Percentiles rank a stretch among this genome's conserved stretches.
These are phyloP conservation scores for Pammene fasciana DNA, from an alignment of 2,888 invertebrate genomes.

Conservation along the genomic window DNA sequence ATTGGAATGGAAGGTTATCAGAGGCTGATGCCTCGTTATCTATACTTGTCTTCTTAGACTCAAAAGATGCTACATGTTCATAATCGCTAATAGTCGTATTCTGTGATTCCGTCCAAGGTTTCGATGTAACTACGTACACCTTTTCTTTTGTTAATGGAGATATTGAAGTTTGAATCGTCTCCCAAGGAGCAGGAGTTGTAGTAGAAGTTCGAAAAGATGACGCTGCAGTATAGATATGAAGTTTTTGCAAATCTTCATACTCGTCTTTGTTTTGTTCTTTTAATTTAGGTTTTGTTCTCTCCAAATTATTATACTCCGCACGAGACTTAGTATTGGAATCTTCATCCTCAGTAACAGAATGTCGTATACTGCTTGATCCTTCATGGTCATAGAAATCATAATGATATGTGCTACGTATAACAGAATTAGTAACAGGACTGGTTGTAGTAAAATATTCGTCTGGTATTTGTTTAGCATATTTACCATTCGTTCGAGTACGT, in stretches of 20 bases:
- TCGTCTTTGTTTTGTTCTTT: conserved; percentile 60
- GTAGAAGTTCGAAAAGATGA: conserved; percentile 70
- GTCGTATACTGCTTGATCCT: conserved; percentile 75
- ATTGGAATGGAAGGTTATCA: conserved; percentile 69
- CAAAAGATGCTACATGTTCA: conserved; percentile 62
- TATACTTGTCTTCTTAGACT: conserved; percentile 63
- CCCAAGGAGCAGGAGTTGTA: conserved; percentile 84
- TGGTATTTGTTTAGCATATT: conserved; percentile 90
- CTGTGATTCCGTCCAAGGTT: conserved; percentile 78
- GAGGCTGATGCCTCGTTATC: conserved; percentile 58
- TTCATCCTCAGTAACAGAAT: conserved; percentile 66
- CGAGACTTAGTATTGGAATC: conserved; percentile 56
- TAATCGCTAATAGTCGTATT: conserved; percentile 60
- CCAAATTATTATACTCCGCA: conserved; percentile 70
- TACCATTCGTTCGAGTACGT: conserved; percentile 80
- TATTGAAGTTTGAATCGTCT: conserved; percentile 86
- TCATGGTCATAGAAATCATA: conserved; percentile 77
- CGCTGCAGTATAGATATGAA: conserved; percentile 73
- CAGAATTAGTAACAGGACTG: conserved; percentile 67
- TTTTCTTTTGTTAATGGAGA: conserved; percentile 91
- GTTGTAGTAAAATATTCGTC: conserved; percentile 88
- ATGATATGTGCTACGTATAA: conserved; percentile 64
- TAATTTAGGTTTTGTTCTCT: conserved; percentile 60
- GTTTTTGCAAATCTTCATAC: conserved; percentile 60
- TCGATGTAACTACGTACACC: conserved; percentile 92